Conservation (phyloP, 2,113 vertebrate species). For the Thymallus thymallus region DNA sequence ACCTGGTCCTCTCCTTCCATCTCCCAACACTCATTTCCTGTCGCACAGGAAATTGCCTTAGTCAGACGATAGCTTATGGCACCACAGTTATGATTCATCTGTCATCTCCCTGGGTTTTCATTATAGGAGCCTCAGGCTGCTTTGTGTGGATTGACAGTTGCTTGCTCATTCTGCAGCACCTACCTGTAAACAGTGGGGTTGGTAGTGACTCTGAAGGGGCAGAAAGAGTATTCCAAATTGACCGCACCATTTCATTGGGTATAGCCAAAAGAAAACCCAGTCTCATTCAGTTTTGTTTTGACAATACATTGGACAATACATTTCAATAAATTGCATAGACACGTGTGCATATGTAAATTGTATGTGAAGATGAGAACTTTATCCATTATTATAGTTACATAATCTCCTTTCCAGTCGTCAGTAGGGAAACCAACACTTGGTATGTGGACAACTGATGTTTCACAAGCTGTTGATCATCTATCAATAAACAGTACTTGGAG, state of each 20-base stretch:
- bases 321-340: not conserved
- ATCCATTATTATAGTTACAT: no score
- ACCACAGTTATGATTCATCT: no score
- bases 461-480: no score
- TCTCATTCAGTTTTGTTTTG: not conserved
- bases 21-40: slow-evolving; percentile 96
- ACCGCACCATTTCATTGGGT: not conserved
- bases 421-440: no score
- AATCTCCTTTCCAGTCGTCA: no score
- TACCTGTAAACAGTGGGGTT: slow-evolving; percentile 1
- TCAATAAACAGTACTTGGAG: no score
- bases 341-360: not conserved
- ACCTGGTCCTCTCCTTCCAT: slow-evolving; percentile 15
- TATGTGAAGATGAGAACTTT: not conserved
- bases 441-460: no score
- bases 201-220: not conserved
- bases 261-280: not conserved
- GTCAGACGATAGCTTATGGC: slow-evolving; percentile 65
- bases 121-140: slow-evolving; percentile 28
- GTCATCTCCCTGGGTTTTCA: slow-evolving; percentile 37
- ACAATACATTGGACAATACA: not conserved
- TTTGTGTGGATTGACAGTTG: slow-evolving; percentile 26
- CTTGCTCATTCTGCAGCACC: slow-evolving; percentile 8
- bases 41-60: slow-evolving; percentile 85
- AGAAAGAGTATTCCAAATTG: not conserved